Conservation (phyloP, 1,140 invertebrate species). For the Drosophila willistoni region DNA sequence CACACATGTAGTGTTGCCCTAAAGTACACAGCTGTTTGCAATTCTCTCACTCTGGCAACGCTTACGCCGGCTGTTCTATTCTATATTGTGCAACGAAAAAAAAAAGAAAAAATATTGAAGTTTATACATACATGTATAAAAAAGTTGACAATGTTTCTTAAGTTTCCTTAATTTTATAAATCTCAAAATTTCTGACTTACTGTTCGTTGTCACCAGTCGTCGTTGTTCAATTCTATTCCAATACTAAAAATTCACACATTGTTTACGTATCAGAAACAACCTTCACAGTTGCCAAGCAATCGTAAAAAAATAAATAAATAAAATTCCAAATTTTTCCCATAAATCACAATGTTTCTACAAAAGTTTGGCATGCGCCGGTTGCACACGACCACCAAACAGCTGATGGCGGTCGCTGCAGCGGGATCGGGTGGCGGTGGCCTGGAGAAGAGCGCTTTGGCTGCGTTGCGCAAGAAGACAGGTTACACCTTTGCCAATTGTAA, state of each 20-base stretch:
- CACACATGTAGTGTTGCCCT: not conserved
- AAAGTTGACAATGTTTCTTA: constrained; percentile 37
- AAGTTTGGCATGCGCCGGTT: constrained; percentile 64
- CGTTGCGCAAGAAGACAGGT: constrained; percentile 95
- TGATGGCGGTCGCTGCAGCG: constrained; percentile 83
- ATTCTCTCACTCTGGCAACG: constrained; percentile 23
- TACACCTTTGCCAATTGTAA: constrained; percentile 98
- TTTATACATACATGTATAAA: constrained; percentile 8
- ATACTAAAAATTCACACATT: not conserved
- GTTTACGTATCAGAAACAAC: not conserved
- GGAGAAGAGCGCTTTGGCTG: constrained; percentile 88
- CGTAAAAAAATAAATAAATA: constrained; percentile 12
- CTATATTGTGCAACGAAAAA: constrained; percentile 44
- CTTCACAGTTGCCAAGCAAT: not conserved
- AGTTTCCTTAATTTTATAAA: not conserved
- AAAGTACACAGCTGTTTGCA: constrained; percentile 23
- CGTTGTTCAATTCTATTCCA: not conserved
- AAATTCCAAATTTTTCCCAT: constrained; percentile 27
- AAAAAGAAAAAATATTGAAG: too few species aligned
- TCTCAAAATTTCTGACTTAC: constrained; percentile 22
- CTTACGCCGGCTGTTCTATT: constrained; percentile 1
- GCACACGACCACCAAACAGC: constrained; percentile 80
- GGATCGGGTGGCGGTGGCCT: constrained; percentile 16
- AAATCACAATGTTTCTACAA: constrained; percentile 49
- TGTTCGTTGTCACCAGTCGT: constrained; percentile 19